These are phyloP conservation scores for Hafferia zeledoni DNA, from an alignment of 2,797 vertebrate genomes.

Conservation along the genomic window DNA sequence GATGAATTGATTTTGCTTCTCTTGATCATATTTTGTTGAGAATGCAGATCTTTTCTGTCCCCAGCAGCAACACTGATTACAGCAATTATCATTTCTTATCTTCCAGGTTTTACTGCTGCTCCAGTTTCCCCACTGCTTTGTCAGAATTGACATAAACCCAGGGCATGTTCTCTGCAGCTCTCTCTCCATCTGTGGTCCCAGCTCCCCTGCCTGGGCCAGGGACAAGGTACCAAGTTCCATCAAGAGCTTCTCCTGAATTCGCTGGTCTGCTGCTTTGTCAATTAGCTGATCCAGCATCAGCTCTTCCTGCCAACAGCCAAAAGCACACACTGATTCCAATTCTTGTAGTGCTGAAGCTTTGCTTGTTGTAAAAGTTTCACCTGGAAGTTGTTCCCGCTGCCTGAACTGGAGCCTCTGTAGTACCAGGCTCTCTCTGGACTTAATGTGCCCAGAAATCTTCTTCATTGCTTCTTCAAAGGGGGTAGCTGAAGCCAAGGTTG, in stretches of 20 bases:
- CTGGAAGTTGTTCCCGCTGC: conserved; percentile 1
- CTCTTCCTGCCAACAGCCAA: conserved; percentile 50
- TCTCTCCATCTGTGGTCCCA: conserved; percentile 40
- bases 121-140: conserved; percentile 16
- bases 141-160: neutral
- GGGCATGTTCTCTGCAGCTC: neutral
- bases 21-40: neutral
- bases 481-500: neutral
- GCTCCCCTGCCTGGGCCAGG: neutral
- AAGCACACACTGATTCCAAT: conserved; percentile 28
- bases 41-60: neutral
- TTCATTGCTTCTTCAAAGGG: conserved; percentile 33
- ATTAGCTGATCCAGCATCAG: conserved; percentile 34
- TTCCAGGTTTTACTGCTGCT: neutral
- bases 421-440: neutral
- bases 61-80: neutral
- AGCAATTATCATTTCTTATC: neutral
- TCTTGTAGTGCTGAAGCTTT: neutral
- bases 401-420: conserved; percentile 29
- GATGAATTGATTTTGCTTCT: neutral
- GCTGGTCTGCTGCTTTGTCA: conserved; percentile 2
- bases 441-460: conserved; percentile 28
- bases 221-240: neutral
- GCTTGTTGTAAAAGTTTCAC: neutral
- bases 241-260: neutral